These are phyloP conservation scores for Mercenaria mercenaria DNA, from an alignment of 1,140 invertebrate species.

Conservation along the genomic window DNA sequence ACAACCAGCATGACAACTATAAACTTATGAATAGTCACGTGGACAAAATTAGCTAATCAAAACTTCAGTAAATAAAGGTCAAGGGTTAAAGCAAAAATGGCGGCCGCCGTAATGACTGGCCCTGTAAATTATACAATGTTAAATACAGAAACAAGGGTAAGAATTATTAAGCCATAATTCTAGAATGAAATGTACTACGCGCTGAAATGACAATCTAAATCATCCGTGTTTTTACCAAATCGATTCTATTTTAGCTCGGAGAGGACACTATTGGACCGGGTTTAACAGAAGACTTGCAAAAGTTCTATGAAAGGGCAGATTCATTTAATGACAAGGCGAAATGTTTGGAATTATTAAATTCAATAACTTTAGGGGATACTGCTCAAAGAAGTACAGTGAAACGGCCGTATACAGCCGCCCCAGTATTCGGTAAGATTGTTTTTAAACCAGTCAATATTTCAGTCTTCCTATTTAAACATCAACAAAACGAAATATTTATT, in stretches of 20 bases:
- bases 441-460: conserved; percentile 21
- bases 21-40: conserved; percentile 42
- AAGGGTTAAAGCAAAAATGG: conserved; percentile 71
- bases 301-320: conserved; percentile 79
- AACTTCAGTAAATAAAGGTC: not conserved
- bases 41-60: conserved; percentile 1
- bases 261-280: conserved; percentile 76
- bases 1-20: conserved; percentile 51
- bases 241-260: conserved; percentile 75
- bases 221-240: conserved; percentile 5
- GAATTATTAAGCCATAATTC: conserved; percentile 17
- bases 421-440: conserved; percentile 73
- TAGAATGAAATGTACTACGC: not conserved
- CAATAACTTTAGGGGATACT: conserved; percentile 70
- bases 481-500: conserved; percentile 14
- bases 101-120: conserved; percentile 70
- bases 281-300: conserved; percentile 76
- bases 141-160: conserved; percentile 74
- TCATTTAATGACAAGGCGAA: conserved; percentile 72
- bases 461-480: not conserved
- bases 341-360: conserved; percentile 79
- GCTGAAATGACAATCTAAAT: not conserved
- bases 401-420: conserved; percentile 78
- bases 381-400: conserved; percentile 27
- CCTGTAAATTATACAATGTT: conserved; percentile 59